phyloP scores from a whole-genome alignment of 2,797 vertebrate genomes.

The Tadarida brasiliensis region DNA sequence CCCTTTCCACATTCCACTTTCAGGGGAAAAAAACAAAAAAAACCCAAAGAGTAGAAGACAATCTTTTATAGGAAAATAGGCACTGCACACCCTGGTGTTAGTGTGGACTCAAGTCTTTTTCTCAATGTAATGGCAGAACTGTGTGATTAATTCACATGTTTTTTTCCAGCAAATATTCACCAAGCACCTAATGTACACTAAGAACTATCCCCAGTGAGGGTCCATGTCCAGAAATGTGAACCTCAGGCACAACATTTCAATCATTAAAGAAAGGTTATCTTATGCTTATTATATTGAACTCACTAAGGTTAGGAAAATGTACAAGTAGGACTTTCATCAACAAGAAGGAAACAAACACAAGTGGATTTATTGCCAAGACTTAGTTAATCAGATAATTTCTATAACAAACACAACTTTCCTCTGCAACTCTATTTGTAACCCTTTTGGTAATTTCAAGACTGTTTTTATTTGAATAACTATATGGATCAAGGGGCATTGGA shows the following conservation, averaged over 20 bases:
- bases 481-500: background rate
- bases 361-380: background rate
- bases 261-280: conserved; percentile 37
- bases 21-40: background rate
- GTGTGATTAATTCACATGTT: background rate
- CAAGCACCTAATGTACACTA: background rate
- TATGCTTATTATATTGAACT: background rate
- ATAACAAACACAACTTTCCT: background rate
- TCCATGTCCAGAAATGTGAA: background rate
- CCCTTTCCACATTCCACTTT: conserved; percentile 4
- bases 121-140: background rate
- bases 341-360: conserved; percentile 36
- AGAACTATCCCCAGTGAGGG: background rate
- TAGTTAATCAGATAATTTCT: conserved; percentile 20
- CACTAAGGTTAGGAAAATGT: background rate
- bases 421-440: background rate
- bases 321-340: conserved; percentile 53
- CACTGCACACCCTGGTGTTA: background rate
- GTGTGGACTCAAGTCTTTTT: background rate
- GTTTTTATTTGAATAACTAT: conserved; percentile 31
- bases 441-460: background rate
- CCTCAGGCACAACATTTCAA: background rate
- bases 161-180: conserved; percentile 1
- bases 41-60: conserved; percentile 16
- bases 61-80: background rate